Evolutionary conservation across 2,888 invertebrate species (phyloP).

Genomic region (Fragum sueziense): DNA sequence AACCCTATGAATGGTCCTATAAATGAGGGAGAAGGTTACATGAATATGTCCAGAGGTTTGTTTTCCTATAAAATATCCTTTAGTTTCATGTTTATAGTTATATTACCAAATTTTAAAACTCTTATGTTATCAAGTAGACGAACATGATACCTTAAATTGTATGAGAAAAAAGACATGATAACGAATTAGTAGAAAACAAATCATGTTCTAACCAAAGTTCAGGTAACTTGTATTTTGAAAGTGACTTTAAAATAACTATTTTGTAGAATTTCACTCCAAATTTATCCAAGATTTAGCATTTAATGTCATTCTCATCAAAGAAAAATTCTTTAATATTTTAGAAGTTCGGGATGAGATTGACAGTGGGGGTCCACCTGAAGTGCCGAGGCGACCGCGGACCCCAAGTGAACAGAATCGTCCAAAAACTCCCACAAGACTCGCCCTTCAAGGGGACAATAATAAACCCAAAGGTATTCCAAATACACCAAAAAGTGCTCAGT

Average conservation of each 20-base stretch:
- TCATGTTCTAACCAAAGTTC: too few relatives aligned
- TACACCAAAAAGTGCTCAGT: slow-evolving; percentile 62
- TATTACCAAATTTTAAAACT: not conserved
- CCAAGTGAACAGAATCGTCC: slow-evolving; percentile 63
- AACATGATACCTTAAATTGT: too few relatives aligned
- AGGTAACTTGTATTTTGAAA: too few relatives aligned
- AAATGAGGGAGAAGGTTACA: slow-evolving; percentile 51
- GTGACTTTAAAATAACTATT: too few relatives aligned
- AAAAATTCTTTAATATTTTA: slow-evolving; percentile 15
- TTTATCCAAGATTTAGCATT: too few relatives aligned
- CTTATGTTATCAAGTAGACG: too few relatives aligned
- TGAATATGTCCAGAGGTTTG: slow-evolving; percentile 61
- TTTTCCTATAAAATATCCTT: not conserved
- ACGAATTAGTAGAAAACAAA: too few relatives aligned
- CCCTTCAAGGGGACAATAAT: slow-evolving; percentile 58
- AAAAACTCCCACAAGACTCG: slow-evolving; percentile 71
- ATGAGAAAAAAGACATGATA: too few relatives aligned
- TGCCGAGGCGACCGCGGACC: slow-evolving; percentile 64
- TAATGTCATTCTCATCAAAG: too few relatives aligned
- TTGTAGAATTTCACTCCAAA: too few relatives aligned
- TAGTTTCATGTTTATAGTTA: not conserved
- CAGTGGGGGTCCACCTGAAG: slow-evolving; percentile 50
- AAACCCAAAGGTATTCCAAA: slow-evolving; percentile 57
- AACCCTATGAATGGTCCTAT: slow-evolving; percentile 6
- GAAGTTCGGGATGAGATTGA: slow-evolving; percentile 56